These are phyloP conservation scores for Hippopotamus amphibius DNA, from an alignment of 2,113 vertebrate species.

Conservation along the genomic window DNA sequence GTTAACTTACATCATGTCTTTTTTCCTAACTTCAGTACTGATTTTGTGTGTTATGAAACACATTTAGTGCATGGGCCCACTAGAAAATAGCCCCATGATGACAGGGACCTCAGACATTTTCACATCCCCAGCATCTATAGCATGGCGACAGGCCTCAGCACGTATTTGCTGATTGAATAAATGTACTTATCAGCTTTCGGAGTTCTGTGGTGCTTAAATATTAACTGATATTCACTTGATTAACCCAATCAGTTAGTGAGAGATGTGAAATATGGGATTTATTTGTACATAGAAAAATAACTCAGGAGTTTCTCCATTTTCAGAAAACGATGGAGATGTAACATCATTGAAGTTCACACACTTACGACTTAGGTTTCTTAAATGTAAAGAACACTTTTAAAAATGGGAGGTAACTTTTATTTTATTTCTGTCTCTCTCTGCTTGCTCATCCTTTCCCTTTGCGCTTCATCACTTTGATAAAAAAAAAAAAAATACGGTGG, in stretches of 20 bases:
- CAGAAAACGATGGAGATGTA: neutral
- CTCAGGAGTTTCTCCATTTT: neutral
- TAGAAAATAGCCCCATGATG: neutral
- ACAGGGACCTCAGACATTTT: neutral
- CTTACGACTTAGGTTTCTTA: neutral
- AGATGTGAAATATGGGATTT: neutral
- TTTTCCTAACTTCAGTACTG: neutral
- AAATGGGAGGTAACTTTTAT: slow-evolving; percentile 69
- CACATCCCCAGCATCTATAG: neutral
- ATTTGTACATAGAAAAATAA: neutral
- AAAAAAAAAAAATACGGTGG: slow-evolving; percentile 61
- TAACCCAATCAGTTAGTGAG: neutral
- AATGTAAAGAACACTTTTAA: neutral
- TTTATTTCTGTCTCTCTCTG: slow-evolving; percentile 67
- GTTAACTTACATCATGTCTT: neutral
- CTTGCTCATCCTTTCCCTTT: slow-evolving; percentile 65
- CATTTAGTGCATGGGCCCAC: neutral
- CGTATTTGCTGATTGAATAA: neutral
- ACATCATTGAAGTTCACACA: neutral
- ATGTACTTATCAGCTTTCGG: neutral
- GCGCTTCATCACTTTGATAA: slow-evolving; percentile 34
- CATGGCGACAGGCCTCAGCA: neutral
- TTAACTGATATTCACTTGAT: neutral
- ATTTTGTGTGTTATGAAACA: neutral
- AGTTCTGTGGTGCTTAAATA: neutral